A percentile compares a stretch with the other conserved stretches of the same genome.
These are phyloP conservation scores for Chloropsis hardwickii DNA, from an alignment of 2,113 vertebrate species.

Conservation along the genomic window DNA sequence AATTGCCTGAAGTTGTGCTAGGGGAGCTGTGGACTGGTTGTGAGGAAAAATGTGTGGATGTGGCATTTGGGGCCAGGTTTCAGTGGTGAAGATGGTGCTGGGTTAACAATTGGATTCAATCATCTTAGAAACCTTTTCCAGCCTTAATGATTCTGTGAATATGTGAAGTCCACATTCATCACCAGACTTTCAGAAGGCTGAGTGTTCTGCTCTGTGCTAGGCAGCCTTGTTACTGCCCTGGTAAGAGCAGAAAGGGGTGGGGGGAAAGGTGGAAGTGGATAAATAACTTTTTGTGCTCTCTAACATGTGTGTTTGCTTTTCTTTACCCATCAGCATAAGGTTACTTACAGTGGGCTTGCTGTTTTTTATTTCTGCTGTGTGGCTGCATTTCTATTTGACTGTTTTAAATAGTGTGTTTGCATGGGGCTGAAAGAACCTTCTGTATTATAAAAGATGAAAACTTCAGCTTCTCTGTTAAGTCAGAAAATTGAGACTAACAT, in stretches of 20 bases:
- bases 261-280: background rate
- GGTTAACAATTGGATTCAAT: background rate
- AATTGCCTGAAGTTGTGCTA: background rate
- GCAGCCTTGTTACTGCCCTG: background rate
- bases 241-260: background rate
- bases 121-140: background rate
- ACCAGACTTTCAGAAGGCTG: background rate
- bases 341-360: background rate
- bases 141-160: background rate
- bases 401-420: constrained; percentile 63
- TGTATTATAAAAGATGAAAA: constrained; percentile 55
- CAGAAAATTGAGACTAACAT: constrained; percentile 18
- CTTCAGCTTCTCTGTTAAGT: constrained; percentile 42
- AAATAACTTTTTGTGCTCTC: constrained; percentile 24
- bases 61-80: background rate
- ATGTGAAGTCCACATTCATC: background rate
- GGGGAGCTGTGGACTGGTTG: background rate
- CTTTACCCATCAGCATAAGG: background rate
- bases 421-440: constrained; percentile 72
- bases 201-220: background rate
- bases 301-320: background rate
- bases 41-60: background rate
- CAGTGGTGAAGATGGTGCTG: background rate
- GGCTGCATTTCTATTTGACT: constrained; percentile 40
- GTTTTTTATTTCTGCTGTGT: background rate